Conservation (phyloP, 2,888 invertebrate genomes). For the Hemithea aestivaria region DNA sequence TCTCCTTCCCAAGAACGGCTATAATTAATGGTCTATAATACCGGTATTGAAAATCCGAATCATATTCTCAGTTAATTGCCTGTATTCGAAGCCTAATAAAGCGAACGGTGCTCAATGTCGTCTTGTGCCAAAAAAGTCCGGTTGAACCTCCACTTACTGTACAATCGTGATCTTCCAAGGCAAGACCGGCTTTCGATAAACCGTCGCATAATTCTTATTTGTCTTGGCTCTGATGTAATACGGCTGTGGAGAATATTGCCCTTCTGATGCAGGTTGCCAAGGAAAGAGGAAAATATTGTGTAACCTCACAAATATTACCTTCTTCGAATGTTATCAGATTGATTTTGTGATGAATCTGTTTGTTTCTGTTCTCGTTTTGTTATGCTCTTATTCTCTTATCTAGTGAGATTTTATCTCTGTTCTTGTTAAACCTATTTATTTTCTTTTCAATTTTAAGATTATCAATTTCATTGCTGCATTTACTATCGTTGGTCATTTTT, state of each 20-base stretch:
- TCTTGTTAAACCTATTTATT: no score
- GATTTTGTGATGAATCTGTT: no score
- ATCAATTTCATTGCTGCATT: no score
- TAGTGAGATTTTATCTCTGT: no score
- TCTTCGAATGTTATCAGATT: not conserved
- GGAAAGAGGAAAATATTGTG: conserved; percentile 5
- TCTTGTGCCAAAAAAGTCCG: conserved; percentile 55
- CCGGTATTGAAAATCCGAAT: conserved; percentile 4
- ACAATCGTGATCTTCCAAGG: conserved; percentile 50
- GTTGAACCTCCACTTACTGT: conserved; percentile 38
- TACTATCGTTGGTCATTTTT: no score
- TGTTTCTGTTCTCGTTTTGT: no score
- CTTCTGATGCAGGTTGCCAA: conserved; percentile 4
- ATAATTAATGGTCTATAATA: not conserved
- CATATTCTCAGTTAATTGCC: conserved; percentile 33
- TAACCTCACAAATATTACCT: not conserved
- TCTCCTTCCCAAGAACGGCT: no score
- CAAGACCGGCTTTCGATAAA: conserved; percentile 50
- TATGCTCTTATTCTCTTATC: no score
- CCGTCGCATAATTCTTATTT: conserved; percentile 49
- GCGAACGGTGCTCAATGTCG: conserved; percentile 49
- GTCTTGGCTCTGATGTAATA: conserved; percentile 33
- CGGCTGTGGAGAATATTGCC: conserved; percentile 34
- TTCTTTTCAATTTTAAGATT: no score
- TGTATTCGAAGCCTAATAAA: conserved; percentile 44